Evolutionary conservation across 2,888 invertebrate species (phyloP).

Genomic region (Zaprionus lineosus): DNA sequence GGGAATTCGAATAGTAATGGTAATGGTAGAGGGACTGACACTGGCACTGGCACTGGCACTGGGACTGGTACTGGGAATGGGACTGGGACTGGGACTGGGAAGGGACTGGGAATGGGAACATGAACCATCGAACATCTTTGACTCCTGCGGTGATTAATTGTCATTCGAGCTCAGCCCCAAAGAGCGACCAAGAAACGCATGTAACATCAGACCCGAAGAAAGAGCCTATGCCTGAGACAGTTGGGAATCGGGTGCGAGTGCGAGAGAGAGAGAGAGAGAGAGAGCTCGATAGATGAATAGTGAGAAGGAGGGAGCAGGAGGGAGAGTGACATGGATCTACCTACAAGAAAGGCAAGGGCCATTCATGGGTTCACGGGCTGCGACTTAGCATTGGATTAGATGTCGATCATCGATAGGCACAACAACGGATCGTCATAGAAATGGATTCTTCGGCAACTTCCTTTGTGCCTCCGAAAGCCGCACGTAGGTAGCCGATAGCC

Average conservation of each 20-base stretch:
- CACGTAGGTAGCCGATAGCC: constrained; percentile 50
- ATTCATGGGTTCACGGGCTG: constrained; percentile 47
- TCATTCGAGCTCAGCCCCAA: constrained; percentile 48
- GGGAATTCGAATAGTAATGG: not conserved
- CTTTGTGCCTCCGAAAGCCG: constrained; percentile 38
- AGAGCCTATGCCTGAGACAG: constrained; percentile 14
- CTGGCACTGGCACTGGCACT: constrained; percentile 5
- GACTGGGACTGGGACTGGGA: constrained; percentile 1
- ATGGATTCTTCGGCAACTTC: constrained; percentile 17
- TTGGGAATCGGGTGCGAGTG: constrained; percentile 1
- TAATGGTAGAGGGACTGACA: constrained; percentile 5
- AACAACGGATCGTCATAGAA: constrained; percentile 29
- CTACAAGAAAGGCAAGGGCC: constrained; percentile 15
- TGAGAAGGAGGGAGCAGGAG: not conserved
- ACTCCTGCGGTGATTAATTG: constrained; percentile 77
- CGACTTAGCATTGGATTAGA: constrained; percentile 69
- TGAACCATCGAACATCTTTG: constrained; percentile 63
- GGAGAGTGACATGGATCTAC: constrained; percentile 16
- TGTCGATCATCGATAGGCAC: constrained; percentile 65
- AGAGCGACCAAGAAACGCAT: constrained; percentile 28
- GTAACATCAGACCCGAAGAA: constrained; percentile 22
- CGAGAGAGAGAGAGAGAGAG: not conserved
- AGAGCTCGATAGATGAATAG: too few relatives aligned
- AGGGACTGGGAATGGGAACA: constrained; percentile 24
- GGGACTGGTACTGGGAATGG: constrained; percentile 6